Evolutionary conservation across 2,888 invertebrate species (phyloP).

Genomic region (Eretmocerus hayati): DNA sequence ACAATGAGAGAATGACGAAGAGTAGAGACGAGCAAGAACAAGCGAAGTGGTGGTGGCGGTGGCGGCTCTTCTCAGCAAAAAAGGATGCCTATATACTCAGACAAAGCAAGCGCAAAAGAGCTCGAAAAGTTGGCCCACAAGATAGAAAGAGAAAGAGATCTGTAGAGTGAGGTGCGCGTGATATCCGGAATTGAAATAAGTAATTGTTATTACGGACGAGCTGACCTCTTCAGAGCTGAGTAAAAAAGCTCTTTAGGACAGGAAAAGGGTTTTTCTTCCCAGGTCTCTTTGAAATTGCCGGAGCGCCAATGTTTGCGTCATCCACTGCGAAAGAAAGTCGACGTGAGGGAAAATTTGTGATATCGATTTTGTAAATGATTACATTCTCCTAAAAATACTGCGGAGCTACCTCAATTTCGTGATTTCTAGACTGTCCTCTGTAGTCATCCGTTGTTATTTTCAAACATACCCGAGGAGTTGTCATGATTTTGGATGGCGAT

Average conservation of each 20-base stretch:
- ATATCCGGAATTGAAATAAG: constrained; percentile 23
- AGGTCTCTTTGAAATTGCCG: neutral
- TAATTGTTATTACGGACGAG: constrained; percentile 21
- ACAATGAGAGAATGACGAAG: constrained; percentile 7
- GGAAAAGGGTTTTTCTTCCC: constrained; percentile 7
- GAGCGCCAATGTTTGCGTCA: too few species aligned
- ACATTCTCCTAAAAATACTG: too few species aligned
- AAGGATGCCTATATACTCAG: too few species aligned
- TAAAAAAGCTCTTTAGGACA: neutral
- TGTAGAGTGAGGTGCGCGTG: constrained; percentile 11
- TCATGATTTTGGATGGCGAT: too few species aligned
- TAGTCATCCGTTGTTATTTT: too few species aligned
- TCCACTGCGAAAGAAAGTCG: too few species aligned
- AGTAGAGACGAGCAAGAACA: constrained; percentile 1
- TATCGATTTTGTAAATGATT: too few species aligned
- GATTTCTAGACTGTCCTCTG: too few species aligned
- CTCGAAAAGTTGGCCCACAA: neutral
- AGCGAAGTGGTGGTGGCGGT: neutral
- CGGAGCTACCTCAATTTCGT: too few species aligned
- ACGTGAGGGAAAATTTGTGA: too few species aligned
- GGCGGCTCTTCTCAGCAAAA: neutral
- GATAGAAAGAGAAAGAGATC: constrained; percentile 7
- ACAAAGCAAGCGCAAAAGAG: too few species aligned
- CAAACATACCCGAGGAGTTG: too few species aligned
- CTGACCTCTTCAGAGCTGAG: neutral